phyloP scores from a whole-genome alignment of 2,113 vertebrate genomes.

The Panurus biarmicus region DNA sequence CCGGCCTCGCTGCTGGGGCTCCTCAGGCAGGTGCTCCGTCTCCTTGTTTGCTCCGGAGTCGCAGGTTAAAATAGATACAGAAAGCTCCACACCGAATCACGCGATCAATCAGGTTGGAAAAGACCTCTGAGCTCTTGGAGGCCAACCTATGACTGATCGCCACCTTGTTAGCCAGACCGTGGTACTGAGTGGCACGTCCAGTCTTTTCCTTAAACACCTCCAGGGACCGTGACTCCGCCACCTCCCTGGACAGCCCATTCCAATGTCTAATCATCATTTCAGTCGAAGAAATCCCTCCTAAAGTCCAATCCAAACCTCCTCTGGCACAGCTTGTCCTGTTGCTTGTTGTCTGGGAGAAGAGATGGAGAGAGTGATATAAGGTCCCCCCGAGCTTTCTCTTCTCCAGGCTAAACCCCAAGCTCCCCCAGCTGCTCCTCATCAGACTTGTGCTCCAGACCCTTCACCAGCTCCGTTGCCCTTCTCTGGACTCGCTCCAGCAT shows the following conservation, averaged over 20 bases:
- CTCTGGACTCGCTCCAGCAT: neutral
- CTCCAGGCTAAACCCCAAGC: neutral
- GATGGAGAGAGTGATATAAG: accelerated
- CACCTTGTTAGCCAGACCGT: no score
- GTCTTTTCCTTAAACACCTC: neutral
- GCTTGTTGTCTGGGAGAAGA: neutral
- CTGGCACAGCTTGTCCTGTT: neutral
- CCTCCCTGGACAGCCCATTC: neutral
- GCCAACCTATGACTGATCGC: neutral
- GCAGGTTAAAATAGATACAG: neutral
- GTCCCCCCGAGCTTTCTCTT: neutral
- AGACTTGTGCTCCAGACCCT: neutral
- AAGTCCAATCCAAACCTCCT: neutral
- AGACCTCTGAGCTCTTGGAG: neutral
- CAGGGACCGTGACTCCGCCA: no score
- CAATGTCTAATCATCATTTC: neutral
- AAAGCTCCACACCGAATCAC: no score
- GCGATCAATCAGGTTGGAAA: neutral
- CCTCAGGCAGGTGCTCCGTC: no score
- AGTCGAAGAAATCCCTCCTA: neutral
- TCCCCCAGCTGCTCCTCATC: neutral
- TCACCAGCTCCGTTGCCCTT: accelerated
- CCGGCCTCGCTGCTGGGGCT: accelerated
- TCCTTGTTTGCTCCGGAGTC: neutral
- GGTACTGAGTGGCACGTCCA: no score